These are phyloP conservation scores for Calyptomena viridis DNA, from an alignment of 2,113 vertebrate species.

Conservation along the genomic window DNA sequence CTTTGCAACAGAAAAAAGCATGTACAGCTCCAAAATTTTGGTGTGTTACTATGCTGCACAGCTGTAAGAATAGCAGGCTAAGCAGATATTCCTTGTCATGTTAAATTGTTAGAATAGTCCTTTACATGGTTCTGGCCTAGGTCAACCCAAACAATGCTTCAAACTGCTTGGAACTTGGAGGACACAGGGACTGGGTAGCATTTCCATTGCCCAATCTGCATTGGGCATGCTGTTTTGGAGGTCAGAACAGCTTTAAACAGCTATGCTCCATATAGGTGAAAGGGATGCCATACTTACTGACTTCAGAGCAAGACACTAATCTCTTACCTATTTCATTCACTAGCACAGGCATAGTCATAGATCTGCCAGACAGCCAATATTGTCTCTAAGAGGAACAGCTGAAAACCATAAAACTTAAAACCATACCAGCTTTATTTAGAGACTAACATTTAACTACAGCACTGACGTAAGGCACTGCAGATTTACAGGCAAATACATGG, in stretches of 20 bases:
- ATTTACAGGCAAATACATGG: neutral
- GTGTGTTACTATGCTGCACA: neutral
- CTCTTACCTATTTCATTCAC: neutral
- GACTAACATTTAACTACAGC: neutral
- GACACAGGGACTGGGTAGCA: neutral
- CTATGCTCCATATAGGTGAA: accelerated
- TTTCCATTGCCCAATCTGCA: neutral
- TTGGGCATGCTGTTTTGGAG: neutral
- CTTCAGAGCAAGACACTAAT: neutral
- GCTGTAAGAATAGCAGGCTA: neutral
- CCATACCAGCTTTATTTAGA: neutral
- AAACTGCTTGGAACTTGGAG: neutral
- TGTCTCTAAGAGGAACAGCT: neutral
- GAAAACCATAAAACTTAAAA: neutral
- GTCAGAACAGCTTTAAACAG: neutral
- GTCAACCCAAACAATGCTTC: neutral
- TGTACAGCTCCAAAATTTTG: accelerated
- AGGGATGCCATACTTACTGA: neutral
- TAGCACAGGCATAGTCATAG: neutral
- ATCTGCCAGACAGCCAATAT: neutral
- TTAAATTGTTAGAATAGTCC: neutral
- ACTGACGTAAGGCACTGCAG: neutral
- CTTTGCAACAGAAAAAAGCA: neutral
- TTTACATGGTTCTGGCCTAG: neutral
- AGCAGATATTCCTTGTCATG: neutral